Evolutionary conservation across 2,797 vertebrate genomes (phyloP), one percentile per base, ranked within the genome.

Genomic region (Eulemur mongoz): DNA sequence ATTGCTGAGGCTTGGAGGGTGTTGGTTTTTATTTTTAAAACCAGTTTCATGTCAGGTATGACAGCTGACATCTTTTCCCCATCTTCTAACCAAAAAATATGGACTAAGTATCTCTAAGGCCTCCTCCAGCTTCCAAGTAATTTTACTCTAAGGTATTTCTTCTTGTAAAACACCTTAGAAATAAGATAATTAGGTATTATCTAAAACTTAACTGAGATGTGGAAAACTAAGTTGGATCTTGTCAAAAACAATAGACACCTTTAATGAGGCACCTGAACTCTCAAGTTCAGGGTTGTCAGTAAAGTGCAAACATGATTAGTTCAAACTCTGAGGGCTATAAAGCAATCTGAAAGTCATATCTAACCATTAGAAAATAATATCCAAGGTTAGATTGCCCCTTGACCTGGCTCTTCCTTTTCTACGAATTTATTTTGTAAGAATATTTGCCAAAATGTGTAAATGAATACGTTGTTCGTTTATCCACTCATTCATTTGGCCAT

Each of bases 151-250:
- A 84, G 59, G 40, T 43, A 59, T 22, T 95, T 89, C 10, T 73
- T 72, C 35, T 90, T 87, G 92, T 87, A 81, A 93, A 89, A 40
- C 81, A 57, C 43, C 54, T 79, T 83, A 80, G 63, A 83, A 96
- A 45, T 81, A 76, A 92, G 35, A 89, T 81, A 92, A 65, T 92
- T 43, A 84, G 38, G 8, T 5, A 48, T 43, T 80, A 89, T 48
- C 43, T 32, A 88, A 91, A 92, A 35, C 2, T 30, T 93, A 52
- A 89, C 30, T 38, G 57, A 93, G 54, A 89, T 10, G 2, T 78
- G 48, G 32, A 63, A 95, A 93, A 85, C 14, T 40, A 67, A 79
- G 22, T 38, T 84, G 43, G 17, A 89, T 89, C 25, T 89, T 91
- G 17, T 80, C 30, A 59, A 78, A 88, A 93, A 65, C 14, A 82